Percentiles rank a stretch among this genome's conserved stretches.
These are phyloP conservation scores for Melanotaenia boesemani DNA, from an alignment of 2,797 vertebrate species.

Conservation along the genomic window DNA sequence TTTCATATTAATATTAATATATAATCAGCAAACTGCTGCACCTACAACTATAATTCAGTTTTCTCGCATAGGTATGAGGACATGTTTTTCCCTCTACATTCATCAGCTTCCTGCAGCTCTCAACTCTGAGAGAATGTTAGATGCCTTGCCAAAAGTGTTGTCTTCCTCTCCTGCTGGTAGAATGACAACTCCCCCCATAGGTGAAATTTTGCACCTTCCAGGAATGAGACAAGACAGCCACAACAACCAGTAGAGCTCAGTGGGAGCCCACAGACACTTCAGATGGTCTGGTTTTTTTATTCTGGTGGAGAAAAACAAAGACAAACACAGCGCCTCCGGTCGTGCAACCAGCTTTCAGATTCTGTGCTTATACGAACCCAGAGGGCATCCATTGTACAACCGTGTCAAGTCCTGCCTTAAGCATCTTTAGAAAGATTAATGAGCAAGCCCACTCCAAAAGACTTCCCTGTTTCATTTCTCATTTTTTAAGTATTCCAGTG, in stretches of 20 bases:
- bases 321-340: constrained; percentile 40
- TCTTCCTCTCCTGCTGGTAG: constrained; percentile 67
- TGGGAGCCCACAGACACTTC: constrained; percentile 46
- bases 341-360: constrained; percentile 48
- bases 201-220: constrained; percentile 75
- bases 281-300: constrained; percentile 33
- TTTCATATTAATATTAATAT: constrained; percentile 54
- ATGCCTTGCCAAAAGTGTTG: constrained; percentile 65
- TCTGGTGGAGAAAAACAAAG: constrained; percentile 52
- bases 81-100: constrained; percentile 56
- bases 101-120: constrained; percentile 75
- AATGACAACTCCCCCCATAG: constrained; percentile 72
- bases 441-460: constrained; percentile 64
- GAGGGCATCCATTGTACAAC: constrained; percentile 55
- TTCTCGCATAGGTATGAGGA: constrained; percentile 63
- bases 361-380: constrained; percentile 59
- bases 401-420: constrained; percentile 75
- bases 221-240: constrained; percentile 62
- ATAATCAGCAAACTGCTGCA: constrained; percentile 50
- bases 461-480: constrained; percentile 62
- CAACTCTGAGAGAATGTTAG: constrained; percentile 53
- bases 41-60: constrained; percentile 55
- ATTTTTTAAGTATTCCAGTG: constrained; percentile 68
- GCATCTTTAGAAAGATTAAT: constrained; percentile 82
- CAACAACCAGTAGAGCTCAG: constrained; percentile 55